These are phyloP conservation scores for Pristionchus fissidentatus DNA, from an alignment of 2,888 invertebrate genomes.

Conservation along the genomic window DNA sequence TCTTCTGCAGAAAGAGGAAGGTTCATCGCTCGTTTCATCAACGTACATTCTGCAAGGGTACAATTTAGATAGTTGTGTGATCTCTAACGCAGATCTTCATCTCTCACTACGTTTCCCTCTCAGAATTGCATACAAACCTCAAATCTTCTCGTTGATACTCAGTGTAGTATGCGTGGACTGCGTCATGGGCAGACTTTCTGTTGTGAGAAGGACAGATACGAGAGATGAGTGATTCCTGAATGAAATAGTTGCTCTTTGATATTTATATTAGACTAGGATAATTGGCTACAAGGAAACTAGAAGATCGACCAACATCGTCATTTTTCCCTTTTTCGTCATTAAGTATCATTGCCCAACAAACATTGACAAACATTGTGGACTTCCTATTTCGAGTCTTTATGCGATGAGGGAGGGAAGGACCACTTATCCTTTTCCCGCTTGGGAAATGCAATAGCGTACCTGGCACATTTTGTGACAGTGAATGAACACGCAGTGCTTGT, in stretches of 20 bases:
- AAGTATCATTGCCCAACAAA: too few relatives aligned
- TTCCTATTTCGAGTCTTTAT: too few relatives aligned
- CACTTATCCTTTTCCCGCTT: too few relatives aligned
- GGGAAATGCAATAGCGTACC: too few relatives aligned
- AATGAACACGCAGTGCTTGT: slow-evolving; percentile 36
- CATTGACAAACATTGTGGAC: too few relatives aligned
- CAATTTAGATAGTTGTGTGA: too few relatives aligned
- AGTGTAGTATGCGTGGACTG: background rate
- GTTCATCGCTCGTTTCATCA: background rate
- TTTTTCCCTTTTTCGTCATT: too few relatives aligned
- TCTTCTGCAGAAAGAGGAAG: slow-evolving; percentile 26
- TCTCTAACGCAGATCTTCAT: too few relatives aligned
- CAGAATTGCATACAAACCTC: background rate
- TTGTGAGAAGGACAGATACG: slow-evolving; percentile 3
- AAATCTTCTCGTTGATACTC: slow-evolving; percentile 8
- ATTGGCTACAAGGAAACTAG: too few relatives aligned
- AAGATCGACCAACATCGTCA: too few relatives aligned
- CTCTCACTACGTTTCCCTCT: background rate
- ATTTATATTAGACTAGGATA: too few relatives aligned
- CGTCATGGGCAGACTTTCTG: background rate
- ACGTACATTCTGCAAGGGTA: background rate
- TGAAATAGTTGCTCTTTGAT: background rate
- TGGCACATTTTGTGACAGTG: slow-evolving; percentile 42
- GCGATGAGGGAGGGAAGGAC: too few relatives aligned
- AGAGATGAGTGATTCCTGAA: slow-evolving; percentile 30